Evolutionary conservation across 2,888 invertebrate genomes (phyloP).

Genomic region (Bombylius discolor): DNA sequence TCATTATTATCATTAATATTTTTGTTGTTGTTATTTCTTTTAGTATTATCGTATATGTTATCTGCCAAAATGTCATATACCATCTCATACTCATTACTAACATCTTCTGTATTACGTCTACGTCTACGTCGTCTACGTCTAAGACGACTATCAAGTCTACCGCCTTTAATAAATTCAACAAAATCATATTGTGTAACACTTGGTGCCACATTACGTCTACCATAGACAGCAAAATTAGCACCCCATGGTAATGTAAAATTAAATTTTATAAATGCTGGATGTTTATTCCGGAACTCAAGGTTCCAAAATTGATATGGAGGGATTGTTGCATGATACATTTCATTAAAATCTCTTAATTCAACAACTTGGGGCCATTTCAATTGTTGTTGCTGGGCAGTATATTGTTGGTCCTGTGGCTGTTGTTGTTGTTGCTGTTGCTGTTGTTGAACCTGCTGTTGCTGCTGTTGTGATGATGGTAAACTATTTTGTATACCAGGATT

Average conservation of each 20-base stretch:
- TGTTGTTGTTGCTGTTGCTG: slow-evolving; percentile 25
- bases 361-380: slow-evolving; percentile 64
- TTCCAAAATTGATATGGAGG: slow-evolving; percentile 90
- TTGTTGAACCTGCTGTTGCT: slow-evolving; percentile 20
- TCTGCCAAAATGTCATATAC: slow-evolving; percentile 21
- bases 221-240: slow-evolving; percentile 90
- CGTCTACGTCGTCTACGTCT: slow-evolving; percentile 39
- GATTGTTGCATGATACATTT: slow-evolving; percentile 69
- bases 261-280: slow-evolving; percentile 75
- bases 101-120: slow-evolving; percentile 7
- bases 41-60: slow-evolving; percentile 13
- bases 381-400: slow-evolving; percentile 50
- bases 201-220: slow-evolving; percentile 86
- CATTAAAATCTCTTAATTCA: slow-evolving; percentile 74
- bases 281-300: slow-evolving; percentile 81
- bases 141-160: slow-evolving; percentile 63
- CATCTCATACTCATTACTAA: slow-evolving; percentile 15
- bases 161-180: slow-evolving; percentile 84
- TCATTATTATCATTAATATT: background rate
- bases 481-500: slow-evolving; percentile 19
- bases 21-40: slow-evolving; percentile 1
- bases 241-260: slow-evolving; percentile 87
- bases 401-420: slow-evolving; percentile 36
- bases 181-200: slow-evolving; percentile 96
- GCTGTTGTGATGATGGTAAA: slow-evolving; percentile 29